Base-by-base conservation (phyloP, 2,113 vertebrate genomes). In the Xiphophorus hellerii region DNA sequence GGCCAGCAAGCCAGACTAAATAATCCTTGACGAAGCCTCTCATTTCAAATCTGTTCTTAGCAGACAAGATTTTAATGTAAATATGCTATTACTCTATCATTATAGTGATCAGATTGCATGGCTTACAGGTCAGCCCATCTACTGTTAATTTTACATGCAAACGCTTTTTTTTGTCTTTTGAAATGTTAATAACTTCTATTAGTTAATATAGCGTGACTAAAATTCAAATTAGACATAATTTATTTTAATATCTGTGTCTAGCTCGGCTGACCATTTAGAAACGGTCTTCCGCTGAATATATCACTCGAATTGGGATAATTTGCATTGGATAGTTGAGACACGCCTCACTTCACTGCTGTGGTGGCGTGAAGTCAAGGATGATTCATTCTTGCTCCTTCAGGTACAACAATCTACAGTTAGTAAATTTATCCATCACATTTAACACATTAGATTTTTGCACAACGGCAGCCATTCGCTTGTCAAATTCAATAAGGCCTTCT, bases 101-200 rank as follows among this genome's bases (percentile, higher is more conserved):
- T 97, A 99, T 96, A 96, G 96, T 97, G 96, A 99, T 98, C 97
- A 97, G 96, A 95, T 97, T 95, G 95, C 95, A 95, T 96, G 96
- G 96, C 96, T 96, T 94, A 97, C 97, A 97, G 97, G 97, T 99
- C 97, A 98, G 95, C 95, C 94, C 96, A 96, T 96, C 96, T 96
- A 97, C 96, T 98, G 97, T 97, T 98, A 96, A 99, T 98, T 98
- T 97, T 97, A 96, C 96, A 97, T 96, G 96, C 96, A 97, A 97
- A 98, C 96, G 96, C 97, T 97, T 97, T 97, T 97, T 96, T 85
- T 76, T 81, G 86, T 93, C 96, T 96, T 97, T 99, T 99, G 97
- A 99, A 99, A 98, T 98, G 97, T 98, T 99, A 99, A 99, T 98
- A 99, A 99, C 97, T 98, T 98, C 96, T 98, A 99, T 99, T 99